Evolutionary conservation across 2,888 invertebrate genomes (phyloP).

Genomic region (Drosophila acutilabella): DNA sequence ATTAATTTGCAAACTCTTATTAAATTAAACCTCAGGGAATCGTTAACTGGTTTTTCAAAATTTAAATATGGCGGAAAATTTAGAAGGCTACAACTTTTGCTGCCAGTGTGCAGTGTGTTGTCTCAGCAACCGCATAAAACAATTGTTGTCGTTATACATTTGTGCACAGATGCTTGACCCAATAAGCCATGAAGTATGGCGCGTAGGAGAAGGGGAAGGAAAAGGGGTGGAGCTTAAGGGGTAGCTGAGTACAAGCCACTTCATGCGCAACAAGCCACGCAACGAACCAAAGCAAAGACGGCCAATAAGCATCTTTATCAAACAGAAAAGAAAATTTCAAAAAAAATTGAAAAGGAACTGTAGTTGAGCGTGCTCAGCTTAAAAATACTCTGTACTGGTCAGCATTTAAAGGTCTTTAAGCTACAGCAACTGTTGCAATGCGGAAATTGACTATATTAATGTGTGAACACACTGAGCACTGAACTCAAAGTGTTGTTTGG

Average conservation of each 20-base stretch:
- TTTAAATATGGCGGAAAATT: too few relatives aligned
- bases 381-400: conserved; percentile 4
- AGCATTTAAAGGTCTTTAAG: conserved; percentile 37
- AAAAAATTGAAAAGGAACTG: neutral
- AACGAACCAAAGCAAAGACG: conserved; percentile 29
- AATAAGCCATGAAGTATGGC: conserved; percentile 59
- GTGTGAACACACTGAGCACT: neutral
- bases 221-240: conserved; percentile 6
- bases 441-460: conserved; percentile 53
- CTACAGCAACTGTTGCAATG: conserved; percentile 38
- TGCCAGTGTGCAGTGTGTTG: conserved; percentile 6
- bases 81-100: neutral
- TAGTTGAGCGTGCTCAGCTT: neutral
- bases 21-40: too few relatives aligned
- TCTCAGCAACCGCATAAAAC: conserved; percentile 48
- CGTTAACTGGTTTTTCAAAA: too few relatives aligned
- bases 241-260: conserved; percentile 50
- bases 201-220: neutral
- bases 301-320: neutral
- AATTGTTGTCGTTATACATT: conserved; percentile 69
- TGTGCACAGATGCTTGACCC: conserved; percentile 66
- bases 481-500: neutral
- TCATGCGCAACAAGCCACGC: conserved; percentile 47
- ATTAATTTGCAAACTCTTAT: too few relatives aligned
- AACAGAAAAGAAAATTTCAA: neutral